Evolutionary conservation across 1,140 invertebrate genomes (phyloP).

Genomic region (Stenopsyche tienmushanensis): DNA sequence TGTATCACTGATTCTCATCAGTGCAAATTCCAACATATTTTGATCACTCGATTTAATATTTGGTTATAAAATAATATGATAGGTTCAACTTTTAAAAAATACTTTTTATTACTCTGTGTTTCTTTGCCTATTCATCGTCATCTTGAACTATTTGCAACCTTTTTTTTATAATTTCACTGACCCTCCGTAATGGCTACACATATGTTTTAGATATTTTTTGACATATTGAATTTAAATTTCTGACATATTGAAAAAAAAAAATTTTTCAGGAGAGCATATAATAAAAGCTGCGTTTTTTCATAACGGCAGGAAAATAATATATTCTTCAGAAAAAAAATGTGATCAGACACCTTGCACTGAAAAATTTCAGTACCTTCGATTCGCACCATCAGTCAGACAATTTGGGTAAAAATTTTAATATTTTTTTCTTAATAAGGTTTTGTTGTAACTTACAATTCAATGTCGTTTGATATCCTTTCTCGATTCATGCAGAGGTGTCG

Average conservation of each 20-base stretch:
- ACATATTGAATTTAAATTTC: no score
- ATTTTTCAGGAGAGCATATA: constrained; percentile 75
- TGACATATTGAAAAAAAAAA: not conserved
- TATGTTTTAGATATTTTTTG: no score
- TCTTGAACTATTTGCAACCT: no score
- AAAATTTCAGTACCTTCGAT: constrained; percentile 76
- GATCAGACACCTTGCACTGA: constrained; percentile 79
- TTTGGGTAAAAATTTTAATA: constrained; percentile 62
- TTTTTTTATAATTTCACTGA: no score
- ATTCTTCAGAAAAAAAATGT: constrained; percentile 72
- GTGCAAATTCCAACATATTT: no score
- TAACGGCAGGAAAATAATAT: constrained; percentile 69
- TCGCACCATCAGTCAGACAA: constrained; percentile 78
- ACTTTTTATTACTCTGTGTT: no score
- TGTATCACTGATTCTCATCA: no score
- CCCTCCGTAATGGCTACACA: no score
- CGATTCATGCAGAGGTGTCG: constrained; percentile 59
- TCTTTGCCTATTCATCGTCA: no score
- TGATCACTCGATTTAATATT: no score
- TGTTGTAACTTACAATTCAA: not conserved
- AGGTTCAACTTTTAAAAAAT: no score
- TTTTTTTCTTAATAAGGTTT: not conserved
- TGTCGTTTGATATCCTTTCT: not conserved
- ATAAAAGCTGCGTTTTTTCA: constrained; percentile 80
- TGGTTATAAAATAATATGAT: no score